phyloP scores from a whole-genome alignment of 1,140 invertebrate species.

The Berghia stephanieae region DNA sequence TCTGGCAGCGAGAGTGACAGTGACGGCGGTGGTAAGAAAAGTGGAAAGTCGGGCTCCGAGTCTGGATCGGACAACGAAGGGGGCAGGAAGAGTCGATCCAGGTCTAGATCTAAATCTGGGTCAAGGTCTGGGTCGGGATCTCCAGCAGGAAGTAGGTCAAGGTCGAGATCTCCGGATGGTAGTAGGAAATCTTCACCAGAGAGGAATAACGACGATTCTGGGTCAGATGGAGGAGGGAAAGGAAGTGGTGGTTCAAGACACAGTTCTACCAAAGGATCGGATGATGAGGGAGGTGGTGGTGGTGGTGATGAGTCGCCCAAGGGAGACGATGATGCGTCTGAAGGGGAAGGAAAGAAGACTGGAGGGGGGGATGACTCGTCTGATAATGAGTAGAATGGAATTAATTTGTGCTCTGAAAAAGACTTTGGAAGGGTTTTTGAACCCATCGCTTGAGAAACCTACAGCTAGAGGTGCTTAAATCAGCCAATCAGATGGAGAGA shows the following conservation, averaged over 20 bases:
- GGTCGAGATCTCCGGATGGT: slow-evolving; percentile 40
- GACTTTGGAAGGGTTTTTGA: no score
- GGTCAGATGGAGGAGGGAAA: slow-evolving; percentile 56
- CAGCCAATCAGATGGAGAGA: no score
- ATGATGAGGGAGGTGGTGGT: slow-evolving; percentile 14
- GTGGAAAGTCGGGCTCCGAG: slow-evolving; percentile 38
- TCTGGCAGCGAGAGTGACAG: slow-evolving; percentile 61
- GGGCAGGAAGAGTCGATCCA: slow-evolving; percentile 40
- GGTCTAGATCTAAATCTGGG: slow-evolving; percentile 20
- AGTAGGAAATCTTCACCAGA: slow-evolving; percentile 52
- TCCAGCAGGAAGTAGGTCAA: slow-evolving; percentile 51
- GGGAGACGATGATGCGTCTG: slow-evolving; percentile 1
- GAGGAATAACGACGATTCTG: slow-evolving; percentile 60
- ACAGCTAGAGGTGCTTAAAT: no score
- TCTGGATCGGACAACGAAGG: slow-evolving; percentile 44
- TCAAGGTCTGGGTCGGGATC: slow-evolving; percentile 44
- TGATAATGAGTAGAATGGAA: no score
- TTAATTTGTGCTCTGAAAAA: no score
- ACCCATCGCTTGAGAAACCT: no score
- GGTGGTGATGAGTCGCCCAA: not conserved
- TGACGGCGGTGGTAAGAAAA: slow-evolving; percentile 14
- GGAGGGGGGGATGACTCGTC: not conserved
- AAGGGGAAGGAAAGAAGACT: not conserved
- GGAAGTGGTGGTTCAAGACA: slow-evolving; percentile 41
- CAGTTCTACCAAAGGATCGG: slow-evolving; percentile 30